Conservation (phyloP, 2,797 vertebrate species). For the Scyliorhinus canicula region DNA sequence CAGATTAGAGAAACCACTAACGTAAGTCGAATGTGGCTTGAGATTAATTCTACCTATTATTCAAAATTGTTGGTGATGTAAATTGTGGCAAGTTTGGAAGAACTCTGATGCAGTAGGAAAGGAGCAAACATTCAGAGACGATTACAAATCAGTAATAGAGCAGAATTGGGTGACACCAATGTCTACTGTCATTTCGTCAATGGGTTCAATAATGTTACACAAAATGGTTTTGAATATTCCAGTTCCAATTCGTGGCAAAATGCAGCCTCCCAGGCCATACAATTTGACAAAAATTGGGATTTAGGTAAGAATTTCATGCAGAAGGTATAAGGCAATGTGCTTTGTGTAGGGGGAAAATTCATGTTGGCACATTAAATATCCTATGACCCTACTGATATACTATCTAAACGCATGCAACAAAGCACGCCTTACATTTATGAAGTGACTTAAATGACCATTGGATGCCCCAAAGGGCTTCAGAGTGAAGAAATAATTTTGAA, state of each 20-base stretch:
- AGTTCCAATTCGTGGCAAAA: neutral
- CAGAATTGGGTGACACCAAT: neutral
- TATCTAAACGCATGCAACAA: neutral
- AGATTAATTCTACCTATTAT: neutral
- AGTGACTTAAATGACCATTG: neutral
- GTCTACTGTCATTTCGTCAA: neutral
- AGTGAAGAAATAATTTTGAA: neutral
- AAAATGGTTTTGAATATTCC: neutral
- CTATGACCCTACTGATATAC: neutral
- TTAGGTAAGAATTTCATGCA: neutral
- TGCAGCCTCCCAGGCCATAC: too few relatives aligned
- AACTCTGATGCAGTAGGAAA: neutral
- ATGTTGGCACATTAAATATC: neutral
- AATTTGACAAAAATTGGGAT: neutral
- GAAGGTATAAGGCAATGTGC: neutral
- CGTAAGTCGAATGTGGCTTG: slow-evolving; percentile 61
- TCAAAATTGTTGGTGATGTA: neutral
- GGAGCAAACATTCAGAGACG: neutral
- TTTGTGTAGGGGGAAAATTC: neutral
- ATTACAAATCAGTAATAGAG: neutral
- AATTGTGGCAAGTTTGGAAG: neutral
- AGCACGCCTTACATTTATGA: neutral
- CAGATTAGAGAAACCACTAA: slow-evolving; percentile 85
- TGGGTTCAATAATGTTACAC: neutral
- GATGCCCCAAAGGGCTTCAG: neutral